Conservation (phyloP, 1,140 invertebrate species). For the Ceratosolen solmsi region DNA sequence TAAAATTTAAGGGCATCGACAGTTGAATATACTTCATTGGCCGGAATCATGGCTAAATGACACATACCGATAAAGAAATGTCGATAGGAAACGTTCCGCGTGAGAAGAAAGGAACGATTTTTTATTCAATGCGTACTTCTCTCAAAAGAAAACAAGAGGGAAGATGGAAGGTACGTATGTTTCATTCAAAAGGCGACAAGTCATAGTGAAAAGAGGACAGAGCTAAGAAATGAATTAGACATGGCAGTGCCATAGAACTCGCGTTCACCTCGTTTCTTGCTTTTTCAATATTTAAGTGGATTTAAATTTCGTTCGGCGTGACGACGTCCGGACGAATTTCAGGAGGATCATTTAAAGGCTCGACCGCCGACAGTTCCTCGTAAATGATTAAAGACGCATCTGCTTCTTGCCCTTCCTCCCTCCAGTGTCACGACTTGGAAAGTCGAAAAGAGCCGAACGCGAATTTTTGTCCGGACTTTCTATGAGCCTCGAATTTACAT, state of each 20-base stretch:
- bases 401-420: slow-evolving; percentile 46
- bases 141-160: too few species aligned
- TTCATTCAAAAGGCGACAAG: slow-evolving; percentile 51
- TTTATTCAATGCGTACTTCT: too few species aligned
- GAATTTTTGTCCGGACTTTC: background rate
- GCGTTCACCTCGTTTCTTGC: slow-evolving; percentile 43
- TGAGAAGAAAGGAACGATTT: too few species aligned
- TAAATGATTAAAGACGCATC: slow-evolving; percentile 67
- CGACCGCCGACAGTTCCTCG: slow-evolving; percentile 64
- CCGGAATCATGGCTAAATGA: background rate
- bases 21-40: background rate
- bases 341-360: slow-evolving; percentile 68
- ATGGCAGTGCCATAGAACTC: slow-evolving; percentile 22
- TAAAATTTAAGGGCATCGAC: background rate
- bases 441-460: slow-evolving; percentile 28
- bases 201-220: slow-evolving; percentile 42
- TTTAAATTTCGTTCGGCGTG: slow-evolving; percentile 67
- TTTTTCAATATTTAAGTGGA: slow-evolving; percentile 72
- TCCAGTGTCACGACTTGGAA: background rate
- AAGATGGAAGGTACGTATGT: slow-evolving; percentile 19
- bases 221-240: slow-evolving; percentile 48
- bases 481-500: background rate
- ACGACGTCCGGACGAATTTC: slow-evolving; percentile 69
- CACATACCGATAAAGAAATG: background rate
- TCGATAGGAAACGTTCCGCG: background rate